Percentiles rank a stretch among this genome's conserved stretches.
Evolutionary conservation across 2,113 vertebrate species (phyloP).

Genomic region (Embiotoca jacksoni): DNA sequence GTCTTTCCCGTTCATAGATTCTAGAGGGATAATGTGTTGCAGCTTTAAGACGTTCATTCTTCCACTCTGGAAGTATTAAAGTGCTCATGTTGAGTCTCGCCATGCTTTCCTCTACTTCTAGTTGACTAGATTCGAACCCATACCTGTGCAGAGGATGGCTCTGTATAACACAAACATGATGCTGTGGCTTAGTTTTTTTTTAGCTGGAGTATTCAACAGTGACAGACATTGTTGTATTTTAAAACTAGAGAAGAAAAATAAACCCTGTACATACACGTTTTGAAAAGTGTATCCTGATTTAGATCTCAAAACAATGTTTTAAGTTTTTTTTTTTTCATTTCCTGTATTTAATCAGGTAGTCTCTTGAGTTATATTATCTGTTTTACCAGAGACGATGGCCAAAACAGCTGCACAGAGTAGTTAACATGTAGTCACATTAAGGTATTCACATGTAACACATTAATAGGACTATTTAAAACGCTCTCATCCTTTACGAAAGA

Average conservation of each 20-base stretch:
- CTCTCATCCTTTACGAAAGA: neutral
- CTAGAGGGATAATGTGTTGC: conserved; percentile 42
- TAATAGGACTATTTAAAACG: neutral
- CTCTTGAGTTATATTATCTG: neutral
- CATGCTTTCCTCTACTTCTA: conserved; percentile 52
- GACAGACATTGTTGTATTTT: neutral
- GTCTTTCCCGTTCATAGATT: conserved; percentile 60
- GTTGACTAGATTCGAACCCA: conserved; percentile 37
- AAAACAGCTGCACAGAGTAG: neutral
- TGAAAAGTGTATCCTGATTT: neutral
- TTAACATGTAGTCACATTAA: neutral
- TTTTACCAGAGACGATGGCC: neutral
- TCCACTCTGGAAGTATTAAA: conserved; percentile 17
- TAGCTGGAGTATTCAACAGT: neutral
- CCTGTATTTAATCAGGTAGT: neutral
- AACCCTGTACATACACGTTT: neutral
- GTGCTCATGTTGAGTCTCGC: conserved; percentile 54
- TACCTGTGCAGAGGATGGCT: conserved; percentile 18
- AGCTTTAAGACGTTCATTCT: conserved; percentile 51
- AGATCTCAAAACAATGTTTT: neutral
- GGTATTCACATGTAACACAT: neutral
- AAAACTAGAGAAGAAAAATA: neutral
- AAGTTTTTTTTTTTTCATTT: neutral
- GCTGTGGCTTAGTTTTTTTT: neutral
- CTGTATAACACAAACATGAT: conserved; percentile 37